These are phyloP conservation scores for Siphamia tubifer DNA, from an alignment of 2,113 vertebrate species.

Conservation along the genomic window DNA sequence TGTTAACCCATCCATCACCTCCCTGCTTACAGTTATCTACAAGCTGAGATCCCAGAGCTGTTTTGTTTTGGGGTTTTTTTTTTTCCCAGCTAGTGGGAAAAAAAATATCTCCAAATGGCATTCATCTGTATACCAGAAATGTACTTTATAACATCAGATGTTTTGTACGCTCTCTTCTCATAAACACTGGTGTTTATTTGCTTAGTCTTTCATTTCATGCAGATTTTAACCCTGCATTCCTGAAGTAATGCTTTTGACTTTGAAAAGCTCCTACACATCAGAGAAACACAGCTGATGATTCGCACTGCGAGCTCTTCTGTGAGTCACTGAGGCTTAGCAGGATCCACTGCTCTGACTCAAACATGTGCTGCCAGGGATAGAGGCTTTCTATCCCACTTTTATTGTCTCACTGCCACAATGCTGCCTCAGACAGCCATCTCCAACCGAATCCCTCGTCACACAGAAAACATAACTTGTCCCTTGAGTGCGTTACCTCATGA, in stretches of 20 bases:
- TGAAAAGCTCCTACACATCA: conserved; percentile 72
- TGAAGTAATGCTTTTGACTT: conserved; percentile 66
- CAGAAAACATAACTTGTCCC: conserved; percentile 54
- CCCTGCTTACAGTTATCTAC: conserved; percentile 42
- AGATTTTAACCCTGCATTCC: conserved; percentile 60
- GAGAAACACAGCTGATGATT: conserved; percentile 70
- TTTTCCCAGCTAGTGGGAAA: neutral
- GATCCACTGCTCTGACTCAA: conserved; percentile 77
- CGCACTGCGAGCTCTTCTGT: conserved; percentile 69
- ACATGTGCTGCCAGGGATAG: conserved; percentile 67
- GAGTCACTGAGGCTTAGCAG: conserved; percentile 79
- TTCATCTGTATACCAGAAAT: conserved; percentile 13
- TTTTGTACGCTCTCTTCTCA: conserved; percentile 22
- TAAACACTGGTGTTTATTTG: conserved; percentile 57
- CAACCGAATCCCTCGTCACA: conserved; percentile 29
- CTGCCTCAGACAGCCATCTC: conserved; percentile 63
- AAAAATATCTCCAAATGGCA: neutral
- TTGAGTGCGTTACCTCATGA: conserved; percentile 32
- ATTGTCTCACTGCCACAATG: conserved; percentile 62
- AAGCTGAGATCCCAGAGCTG: conserved; percentile 40
- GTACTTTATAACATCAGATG: conserved; percentile 26
- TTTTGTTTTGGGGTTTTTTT: too few relatives aligned
- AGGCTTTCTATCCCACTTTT: conserved; percentile 52
- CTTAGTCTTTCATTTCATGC: conserved; percentile 50
- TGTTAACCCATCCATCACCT: conserved; percentile 73